These are phyloP conservation scores for Enhydra lutris DNA, from an alignment of 2,113 vertebrate species.

Conservation along the genomic window DNA sequence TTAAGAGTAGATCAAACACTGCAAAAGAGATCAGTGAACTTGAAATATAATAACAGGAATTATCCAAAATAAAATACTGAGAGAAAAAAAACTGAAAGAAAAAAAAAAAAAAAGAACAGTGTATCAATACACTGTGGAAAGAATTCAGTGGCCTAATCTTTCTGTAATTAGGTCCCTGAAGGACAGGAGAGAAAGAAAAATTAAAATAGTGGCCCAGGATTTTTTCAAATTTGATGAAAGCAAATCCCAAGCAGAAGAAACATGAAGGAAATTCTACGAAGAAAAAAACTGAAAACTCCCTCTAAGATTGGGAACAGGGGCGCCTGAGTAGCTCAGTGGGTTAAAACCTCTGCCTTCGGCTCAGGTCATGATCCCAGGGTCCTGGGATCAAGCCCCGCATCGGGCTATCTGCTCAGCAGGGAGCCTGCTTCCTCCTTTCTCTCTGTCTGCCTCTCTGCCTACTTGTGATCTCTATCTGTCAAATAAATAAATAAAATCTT, in stretches of 20 bases:
- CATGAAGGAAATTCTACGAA: not conserved
- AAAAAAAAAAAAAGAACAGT: not conserved
- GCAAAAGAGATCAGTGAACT: not conserved
- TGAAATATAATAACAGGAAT: not conserved
- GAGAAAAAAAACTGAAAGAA: not conserved
- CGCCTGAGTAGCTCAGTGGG: too few relatives aligned
- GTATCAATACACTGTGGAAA: not conserved
- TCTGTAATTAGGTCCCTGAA: not conserved
- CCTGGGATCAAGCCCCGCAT: too few relatives aligned
- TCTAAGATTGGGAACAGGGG: not conserved
- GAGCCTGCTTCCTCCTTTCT: too few relatives aligned
- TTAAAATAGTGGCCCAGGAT: not conserved
- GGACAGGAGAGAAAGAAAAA: not conserved
- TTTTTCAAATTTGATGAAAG: not conserved
- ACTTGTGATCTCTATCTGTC: too few relatives aligned
- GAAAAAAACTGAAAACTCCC: not conserved
- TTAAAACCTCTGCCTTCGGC: too few relatives aligned
- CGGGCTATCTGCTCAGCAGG: too few relatives aligned
- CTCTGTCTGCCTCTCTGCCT: too few relatives aligned
- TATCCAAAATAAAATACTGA: not conserved
- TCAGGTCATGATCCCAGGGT: too few relatives aligned
- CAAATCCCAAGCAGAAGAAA: not conserved
- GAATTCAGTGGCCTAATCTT: not conserved
- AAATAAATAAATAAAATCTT: too few relatives aligned
- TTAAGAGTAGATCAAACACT: not conserved